Base-by-base conservation (phyloP, 2,113 vertebrate species). In the Clarias macrocephalus region DNA sequence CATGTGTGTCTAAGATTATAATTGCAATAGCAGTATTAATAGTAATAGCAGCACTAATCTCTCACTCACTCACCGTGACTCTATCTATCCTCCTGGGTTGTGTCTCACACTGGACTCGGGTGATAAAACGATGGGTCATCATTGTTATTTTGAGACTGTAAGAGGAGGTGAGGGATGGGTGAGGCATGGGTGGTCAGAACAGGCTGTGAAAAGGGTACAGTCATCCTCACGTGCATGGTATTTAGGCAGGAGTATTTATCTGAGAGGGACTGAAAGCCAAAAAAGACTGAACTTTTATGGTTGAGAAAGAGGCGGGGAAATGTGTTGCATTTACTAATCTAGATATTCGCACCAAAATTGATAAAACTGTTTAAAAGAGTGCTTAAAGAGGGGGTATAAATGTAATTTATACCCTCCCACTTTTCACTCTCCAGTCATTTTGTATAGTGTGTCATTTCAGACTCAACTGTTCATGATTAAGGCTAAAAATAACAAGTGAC, bases 401-500 rank as follows among this genome's bases (percentile, higher is more conserved):
- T 79, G 28, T 33, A 0, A 80, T 60, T 79, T 9, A 30, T 57
- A 30, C 28, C 28, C 2, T 11, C 23, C 18, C 54, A 30, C 16
- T 18, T 85, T 75, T 84, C 10, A 25, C 15, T 77, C 48, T 66
- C 13, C n/a, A 30, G 28, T 79, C 30, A 25, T 60, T 65, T 68
- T 86, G 65, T 72, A 25, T 82, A 52, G 79, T 79, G 57, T 79
- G 63, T 89, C 52, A 28, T 83, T 88, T 85, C 15, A 81, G 68
- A 42, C n/a, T 33, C 62, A 72, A 70, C 83, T 82, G 70, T 30
- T 42, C 66, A 59, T 56, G 80, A 60, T 42, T 80, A 42, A 86
- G 42, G 42, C 63, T 85, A 83, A 87, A 83, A 88, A 89, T 88
- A 89, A 81, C 62, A 77, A 72, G 76, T 59, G 63, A 81, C 75